Conservation (phyloP, 2,797 vertebrate species). For the Pristis pectinata region DNA sequence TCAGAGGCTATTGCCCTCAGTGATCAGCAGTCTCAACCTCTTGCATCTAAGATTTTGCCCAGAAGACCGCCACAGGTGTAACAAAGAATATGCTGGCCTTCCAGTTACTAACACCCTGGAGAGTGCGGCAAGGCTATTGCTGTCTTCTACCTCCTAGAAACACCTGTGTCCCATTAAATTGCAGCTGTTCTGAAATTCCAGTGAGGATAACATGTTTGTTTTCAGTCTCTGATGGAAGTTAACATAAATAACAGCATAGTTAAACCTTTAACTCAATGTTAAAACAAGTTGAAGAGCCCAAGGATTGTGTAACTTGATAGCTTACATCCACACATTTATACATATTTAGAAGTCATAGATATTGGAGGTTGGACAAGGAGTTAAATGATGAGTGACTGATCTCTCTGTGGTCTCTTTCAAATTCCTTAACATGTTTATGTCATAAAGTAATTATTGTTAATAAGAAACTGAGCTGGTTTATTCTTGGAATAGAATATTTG, state of each 20-base stretch:
- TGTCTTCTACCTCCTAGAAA: too few relatives aligned
- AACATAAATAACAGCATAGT: not conserved
- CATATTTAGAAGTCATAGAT: not conserved
- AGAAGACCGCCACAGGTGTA: too few relatives aligned
- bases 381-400: not conserved
- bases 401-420: not conserved
- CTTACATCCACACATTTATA: not conserved
- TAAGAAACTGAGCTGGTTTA: not conserved
- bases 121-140: too few relatives aligned
- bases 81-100: too few relatives aligned
- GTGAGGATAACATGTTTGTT: too few relatives aligned
- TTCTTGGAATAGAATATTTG: not conserved
- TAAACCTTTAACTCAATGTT: not conserved
- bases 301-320: not conserved
- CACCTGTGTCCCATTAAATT: too few relatives aligned
- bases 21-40: too few relatives aligned
- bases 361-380: not conserved
- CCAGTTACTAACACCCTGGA: too few relatives aligned
- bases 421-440: not conserved
- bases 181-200: too few relatives aligned
- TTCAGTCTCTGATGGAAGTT: too few relatives aligned
- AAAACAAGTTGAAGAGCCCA: not conserved
- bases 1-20: too few relatives aligned
- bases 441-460: not conserved
- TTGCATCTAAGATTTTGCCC: too few relatives aligned